These are phyloP conservation scores for Chloroclystis v-ata DNA, from an alignment of 2,888 invertebrate genomes.

Conservation along the genomic window DNA sequence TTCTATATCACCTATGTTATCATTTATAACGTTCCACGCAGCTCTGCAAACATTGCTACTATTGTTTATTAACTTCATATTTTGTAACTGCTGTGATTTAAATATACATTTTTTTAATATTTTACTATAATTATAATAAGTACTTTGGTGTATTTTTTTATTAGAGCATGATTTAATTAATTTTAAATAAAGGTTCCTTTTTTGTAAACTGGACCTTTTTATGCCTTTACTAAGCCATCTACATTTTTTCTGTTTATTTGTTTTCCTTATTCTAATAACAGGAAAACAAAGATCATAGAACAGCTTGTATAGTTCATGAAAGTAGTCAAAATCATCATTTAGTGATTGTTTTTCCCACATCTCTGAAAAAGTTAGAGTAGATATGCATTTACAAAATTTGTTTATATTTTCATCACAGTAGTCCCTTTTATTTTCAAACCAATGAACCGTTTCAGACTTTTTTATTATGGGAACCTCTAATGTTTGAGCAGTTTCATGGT, in stretches of 20 bases:
- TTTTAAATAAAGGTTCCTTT: background rate
- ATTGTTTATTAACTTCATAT: background rate
- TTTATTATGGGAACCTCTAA: background rate
- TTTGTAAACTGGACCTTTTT: too few relatives aligned
- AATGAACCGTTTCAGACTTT: background rate
- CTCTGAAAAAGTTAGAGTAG: background rate
- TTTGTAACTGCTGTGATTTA: background rate
- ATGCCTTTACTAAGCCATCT: background rate
- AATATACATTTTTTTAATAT: background rate
- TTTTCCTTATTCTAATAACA: background rate
- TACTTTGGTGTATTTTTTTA: background rate
- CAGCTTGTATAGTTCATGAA: background rate
- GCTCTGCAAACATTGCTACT: background rate
- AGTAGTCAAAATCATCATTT: background rate
- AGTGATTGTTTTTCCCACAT: background rate
- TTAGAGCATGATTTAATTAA: background rate
- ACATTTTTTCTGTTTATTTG: background rate
- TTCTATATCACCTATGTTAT: background rate
- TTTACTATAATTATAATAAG: background rate
- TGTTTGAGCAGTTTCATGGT: background rate
- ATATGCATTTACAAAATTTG: background rate
- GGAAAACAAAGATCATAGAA: background rate
- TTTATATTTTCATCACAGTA: background rate
- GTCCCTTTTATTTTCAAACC: background rate
- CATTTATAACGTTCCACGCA: background rate